A percentile compares a stretch with the other conserved stretches of the same genome.
These are phyloP conservation scores for Muscicapa comitata DNA, from an alignment of 2,797 vertebrate species.

Conservation along the genomic window DNA sequence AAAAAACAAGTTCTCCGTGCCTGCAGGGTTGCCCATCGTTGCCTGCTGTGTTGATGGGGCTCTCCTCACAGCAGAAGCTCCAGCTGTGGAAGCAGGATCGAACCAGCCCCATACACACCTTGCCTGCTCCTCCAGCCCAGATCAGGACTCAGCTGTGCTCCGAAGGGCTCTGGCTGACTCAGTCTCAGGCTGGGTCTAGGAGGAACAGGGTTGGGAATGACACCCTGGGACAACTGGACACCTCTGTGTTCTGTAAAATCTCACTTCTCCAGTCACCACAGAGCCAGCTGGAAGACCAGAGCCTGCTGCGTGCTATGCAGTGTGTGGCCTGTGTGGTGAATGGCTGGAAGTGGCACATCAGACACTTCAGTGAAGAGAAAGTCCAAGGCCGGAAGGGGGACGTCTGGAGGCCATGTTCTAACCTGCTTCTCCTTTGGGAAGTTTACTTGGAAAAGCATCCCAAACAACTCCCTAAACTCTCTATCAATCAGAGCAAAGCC, in stretches of 20 bases:
- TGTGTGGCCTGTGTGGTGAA: not conserved
- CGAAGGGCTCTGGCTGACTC: not conserved
- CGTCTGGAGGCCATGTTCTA: not conserved
- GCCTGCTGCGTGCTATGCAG: not conserved
- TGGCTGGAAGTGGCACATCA: rapidly evolving
- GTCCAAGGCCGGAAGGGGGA: not conserved
- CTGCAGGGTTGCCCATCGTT: not conserved
- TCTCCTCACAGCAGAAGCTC: not conserved
- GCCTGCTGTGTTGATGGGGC: not conserved
- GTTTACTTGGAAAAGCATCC: not conserved
- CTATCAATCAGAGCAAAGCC: not conserved
- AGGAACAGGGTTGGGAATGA: not conserved
- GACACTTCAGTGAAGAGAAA: not conserved
- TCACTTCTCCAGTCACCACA: not conserved
- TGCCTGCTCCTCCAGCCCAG: not conserved
- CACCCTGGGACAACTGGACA: not conserved
- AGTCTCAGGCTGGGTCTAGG: not conserved
- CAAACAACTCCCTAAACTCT: not conserved
- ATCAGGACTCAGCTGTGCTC: not conserved
- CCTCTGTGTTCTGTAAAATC: not conserved
- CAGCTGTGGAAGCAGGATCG: not conserved
- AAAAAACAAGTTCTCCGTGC: rapidly evolving
- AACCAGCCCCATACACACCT: not conserved
- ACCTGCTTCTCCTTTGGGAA: not conserved
- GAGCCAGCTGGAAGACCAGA: not conserved